phyloP scores from a whole-genome alignment of 2,888 invertebrate genomes.

The Sericinus montela region DNA sequence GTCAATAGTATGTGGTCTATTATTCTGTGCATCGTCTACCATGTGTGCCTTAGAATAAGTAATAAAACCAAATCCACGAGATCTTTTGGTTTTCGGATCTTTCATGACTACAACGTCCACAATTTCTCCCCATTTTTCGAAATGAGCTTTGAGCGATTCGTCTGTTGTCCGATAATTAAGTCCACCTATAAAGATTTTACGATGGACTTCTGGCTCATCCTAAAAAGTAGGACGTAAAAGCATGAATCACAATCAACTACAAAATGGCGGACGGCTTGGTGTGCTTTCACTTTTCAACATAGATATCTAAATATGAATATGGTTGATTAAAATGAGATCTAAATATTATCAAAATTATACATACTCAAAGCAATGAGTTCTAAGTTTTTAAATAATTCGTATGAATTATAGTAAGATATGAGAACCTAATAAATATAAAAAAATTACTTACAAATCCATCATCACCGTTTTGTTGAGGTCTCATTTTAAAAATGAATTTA shows the following conservation, averaged over 20 bases:
- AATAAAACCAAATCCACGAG: constrained; percentile 98
- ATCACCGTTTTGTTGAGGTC: constrained; percentile 72
- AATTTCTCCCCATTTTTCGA: constrained; percentile 98
- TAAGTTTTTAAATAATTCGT: too few species aligned
- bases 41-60: constrained; percentile 96
- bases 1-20: constrained; percentile 94
- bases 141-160: constrained; percentile 95
- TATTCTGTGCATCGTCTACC: constrained; percentile 97
- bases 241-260: constrained; percentile 44
- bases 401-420: too few species aligned
- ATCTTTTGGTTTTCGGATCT: constrained; percentile 95
- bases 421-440: not conserved
- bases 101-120: constrained; percentile 98
- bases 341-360: too few species aligned
- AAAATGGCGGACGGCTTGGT: constrained; percentile 63
- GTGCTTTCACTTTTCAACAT: too few species aligned
- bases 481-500: constrained; percentile 42
- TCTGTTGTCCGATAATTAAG: constrained; percentile 96
- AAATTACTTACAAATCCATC: constrained; percentile 67
- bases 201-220: constrained; percentile 89
- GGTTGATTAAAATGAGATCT: too few species aligned
- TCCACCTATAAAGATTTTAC: constrained; percentile 97
- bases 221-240: constrained; percentile 31
- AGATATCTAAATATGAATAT: too few species aligned
- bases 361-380: too few species aligned